These are phyloP conservation scores for Chionoecetes opilio DNA, from an alignment of 1,140 invertebrate species.

Conservation along the genomic window DNA sequence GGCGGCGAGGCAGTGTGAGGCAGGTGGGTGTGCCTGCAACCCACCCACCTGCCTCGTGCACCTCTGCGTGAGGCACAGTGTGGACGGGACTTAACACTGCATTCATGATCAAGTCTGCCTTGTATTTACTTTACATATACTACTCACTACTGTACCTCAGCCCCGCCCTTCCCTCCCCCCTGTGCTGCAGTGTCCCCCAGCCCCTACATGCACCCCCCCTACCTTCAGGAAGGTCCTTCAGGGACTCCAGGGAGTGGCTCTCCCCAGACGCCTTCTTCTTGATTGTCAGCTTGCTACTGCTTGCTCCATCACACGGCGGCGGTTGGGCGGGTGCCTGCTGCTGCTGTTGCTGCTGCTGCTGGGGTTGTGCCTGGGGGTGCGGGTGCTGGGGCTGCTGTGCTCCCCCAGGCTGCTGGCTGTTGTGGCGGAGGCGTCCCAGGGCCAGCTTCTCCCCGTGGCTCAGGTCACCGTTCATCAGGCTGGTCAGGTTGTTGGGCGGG, in stretches of 20 bases:
- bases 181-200: not conserved
- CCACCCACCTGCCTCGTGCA: no score
- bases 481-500: constrained; percentile 57
- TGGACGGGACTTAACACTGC: no score
- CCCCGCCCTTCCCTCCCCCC: not conserved
- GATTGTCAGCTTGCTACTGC: constrained; percentile 80
- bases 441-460: constrained; percentile 74
- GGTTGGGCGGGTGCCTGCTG: constrained; percentile 10
- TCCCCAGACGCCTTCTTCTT: constrained; percentile 78
- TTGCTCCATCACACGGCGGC: constrained; percentile 56
- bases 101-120: not conserved
- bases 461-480: constrained; percentile 78
- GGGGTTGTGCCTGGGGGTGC: not conserved
- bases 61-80: no score
- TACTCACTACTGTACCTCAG: not conserved
- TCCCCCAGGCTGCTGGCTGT: constrained; percentile 49
- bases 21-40: no score
- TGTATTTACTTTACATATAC: not conserved
- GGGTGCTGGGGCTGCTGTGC: not conserved
- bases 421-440: constrained; percentile 69
- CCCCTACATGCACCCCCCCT: constrained; percentile 8
- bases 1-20: no score
- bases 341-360: not conserved
- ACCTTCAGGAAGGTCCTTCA: constrained; percentile 79
- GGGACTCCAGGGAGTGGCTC: constrained; percentile 74